phyloP scores from a whole-genome alignment of 2,888 invertebrate genomes.

The Camptogramma bilineatum region DNA sequence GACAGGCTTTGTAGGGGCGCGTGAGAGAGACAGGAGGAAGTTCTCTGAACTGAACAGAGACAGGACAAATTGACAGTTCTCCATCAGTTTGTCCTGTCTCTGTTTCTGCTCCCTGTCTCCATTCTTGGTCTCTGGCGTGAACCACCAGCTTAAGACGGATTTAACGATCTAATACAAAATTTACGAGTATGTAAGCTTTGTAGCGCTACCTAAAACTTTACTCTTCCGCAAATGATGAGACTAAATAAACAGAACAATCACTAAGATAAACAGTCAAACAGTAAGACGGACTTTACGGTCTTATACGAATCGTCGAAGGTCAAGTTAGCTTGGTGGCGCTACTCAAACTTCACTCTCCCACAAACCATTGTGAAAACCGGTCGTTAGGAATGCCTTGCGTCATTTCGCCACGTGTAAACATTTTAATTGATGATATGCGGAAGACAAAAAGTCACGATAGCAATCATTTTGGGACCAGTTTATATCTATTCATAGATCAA shows the following conservation, averaged over 20 bases:
- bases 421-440: constrained; percentile 83
- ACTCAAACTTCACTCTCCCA: constrained; percentile 71
- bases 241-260: background rate
- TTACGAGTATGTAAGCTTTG: too few relatives aligned
- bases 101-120: too few relatives aligned
- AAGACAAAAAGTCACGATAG: constrained; percentile 71
- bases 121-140: too few relatives aligned
- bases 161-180: too few relatives aligned
- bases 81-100: too few relatives aligned
- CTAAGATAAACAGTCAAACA: background rate
- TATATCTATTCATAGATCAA: constrained; percentile 48
- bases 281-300: background rate
- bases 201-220: too few relatives aligned
- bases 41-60: too few relatives aligned
- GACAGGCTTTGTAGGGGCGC: too few relatives aligned
- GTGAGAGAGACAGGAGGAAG: too few relatives aligned
- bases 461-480: constrained; percentile 65
- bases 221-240: too few relatives aligned
- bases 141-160: too few relatives aligned
- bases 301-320: constrained; percentile 47
- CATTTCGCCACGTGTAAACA: constrained; percentile 80
- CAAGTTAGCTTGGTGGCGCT: constrained; percentile 67
- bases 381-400: constrained; percentile 76
- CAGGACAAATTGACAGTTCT: too few relatives aligned
- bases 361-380: constrained; percentile 76